Conservation (phyloP, 2,113 vertebrate genomes). For the Cheirogaleus medius region DNA sequence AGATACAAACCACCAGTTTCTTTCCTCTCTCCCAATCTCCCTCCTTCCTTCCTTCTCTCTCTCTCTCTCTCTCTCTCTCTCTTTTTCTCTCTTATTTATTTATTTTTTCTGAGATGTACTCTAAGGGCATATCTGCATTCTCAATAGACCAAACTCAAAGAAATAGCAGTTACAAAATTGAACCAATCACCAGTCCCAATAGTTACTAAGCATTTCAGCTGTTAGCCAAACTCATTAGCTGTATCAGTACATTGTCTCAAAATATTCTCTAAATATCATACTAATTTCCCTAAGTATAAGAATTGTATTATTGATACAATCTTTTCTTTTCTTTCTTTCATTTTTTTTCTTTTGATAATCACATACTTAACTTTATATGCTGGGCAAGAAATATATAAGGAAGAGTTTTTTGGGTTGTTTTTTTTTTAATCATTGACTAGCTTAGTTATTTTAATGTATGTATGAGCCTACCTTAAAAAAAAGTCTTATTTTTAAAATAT, state of each 20-base stretch:
- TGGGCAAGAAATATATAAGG: neutral
- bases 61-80: neutral
- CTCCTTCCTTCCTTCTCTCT: too few relatives aligned
- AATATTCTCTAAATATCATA: conserved; percentile 30
- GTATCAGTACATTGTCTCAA: neutral
- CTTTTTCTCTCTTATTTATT: neutral
- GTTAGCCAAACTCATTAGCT: neutral
- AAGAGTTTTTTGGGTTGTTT: neutral
- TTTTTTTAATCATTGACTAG: neutral
- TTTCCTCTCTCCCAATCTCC: too few relatives aligned
- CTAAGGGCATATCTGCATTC: neutral
- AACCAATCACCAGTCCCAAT: neutral
- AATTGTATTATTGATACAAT: neutral
- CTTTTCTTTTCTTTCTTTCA: neutral
- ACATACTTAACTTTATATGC: neutral
- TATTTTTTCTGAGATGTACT: neutral
- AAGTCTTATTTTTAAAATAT: conserved; percentile 54
- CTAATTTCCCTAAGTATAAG: neutral
- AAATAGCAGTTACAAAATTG: neutral
- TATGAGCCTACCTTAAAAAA: neutral
- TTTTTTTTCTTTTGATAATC: neutral
- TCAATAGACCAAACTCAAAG: neutral
- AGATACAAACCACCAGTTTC: neutral
- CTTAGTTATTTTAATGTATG: conserved; percentile 37
- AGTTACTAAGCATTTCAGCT: neutral